Percentiles rank a stretch among this genome's conserved stretches.
Evolutionary conservation across 2,888 invertebrate species (phyloP).

Genomic region (Kuschelorhynchus macadamiae): DNA sequence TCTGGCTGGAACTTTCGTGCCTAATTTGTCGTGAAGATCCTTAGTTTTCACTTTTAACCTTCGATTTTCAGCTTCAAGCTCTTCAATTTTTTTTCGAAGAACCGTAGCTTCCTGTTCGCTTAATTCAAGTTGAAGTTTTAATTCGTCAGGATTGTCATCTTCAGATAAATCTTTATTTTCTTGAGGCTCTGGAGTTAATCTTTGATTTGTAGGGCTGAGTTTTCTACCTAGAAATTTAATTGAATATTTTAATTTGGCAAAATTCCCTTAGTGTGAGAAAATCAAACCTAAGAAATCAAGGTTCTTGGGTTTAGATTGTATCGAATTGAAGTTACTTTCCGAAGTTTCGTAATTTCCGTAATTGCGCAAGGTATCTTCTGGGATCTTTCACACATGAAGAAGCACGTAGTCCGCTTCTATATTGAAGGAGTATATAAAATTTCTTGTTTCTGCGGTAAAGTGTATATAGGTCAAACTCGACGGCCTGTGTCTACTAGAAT

Average conservation of each 20-base stretch:
- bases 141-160: constrained; percentile 86
- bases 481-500: too few species aligned
- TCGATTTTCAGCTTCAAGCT: constrained; percentile 85
- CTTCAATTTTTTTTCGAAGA: constrained; percentile 86
- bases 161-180: constrained; percentile 80
- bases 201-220: constrained; percentile 76
- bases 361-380: too few species aligned
- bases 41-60: constrained; percentile 81
- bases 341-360: too few species aligned
- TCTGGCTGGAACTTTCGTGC: constrained; percentile 65
- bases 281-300: too few species aligned
- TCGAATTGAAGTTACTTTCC: too few species aligned
- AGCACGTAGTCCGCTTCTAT: too few species aligned
- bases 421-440: too few species aligned
- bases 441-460: too few species aligned
- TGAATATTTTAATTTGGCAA: background rate
- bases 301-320: too few species aligned
- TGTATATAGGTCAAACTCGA: too few species aligned
- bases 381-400: too few species aligned
- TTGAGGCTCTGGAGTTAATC: constrained; percentile 75
- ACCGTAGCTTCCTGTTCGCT: constrained; percentile 92
- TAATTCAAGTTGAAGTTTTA: constrained; percentile 87
- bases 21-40: constrained; percentile 82
- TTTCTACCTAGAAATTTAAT: constrained; percentile 72
- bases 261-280: too few species aligned